Evolutionary conservation across 2,113 vertebrate species (phyloP).

Genomic region (Notothenia coriiceps): DNA sequence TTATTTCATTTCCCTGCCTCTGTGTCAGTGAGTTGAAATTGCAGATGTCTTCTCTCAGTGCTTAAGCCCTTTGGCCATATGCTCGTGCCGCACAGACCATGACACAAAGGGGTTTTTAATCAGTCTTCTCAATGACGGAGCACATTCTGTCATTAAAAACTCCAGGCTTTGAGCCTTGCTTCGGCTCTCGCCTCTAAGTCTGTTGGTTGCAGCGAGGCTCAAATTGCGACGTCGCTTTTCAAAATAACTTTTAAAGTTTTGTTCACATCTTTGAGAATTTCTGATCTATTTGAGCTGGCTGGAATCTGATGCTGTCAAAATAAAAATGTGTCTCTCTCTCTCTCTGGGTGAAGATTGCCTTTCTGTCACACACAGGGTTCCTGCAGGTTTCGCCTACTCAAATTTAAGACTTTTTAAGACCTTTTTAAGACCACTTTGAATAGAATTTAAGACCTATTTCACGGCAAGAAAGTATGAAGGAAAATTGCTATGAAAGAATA

Average conservation of each 20-base stretch:
- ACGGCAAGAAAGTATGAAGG: too few species aligned
- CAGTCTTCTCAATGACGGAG: conserved; percentile 65
- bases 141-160: conserved; percentile 65
- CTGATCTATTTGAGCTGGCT: conserved; percentile 27
- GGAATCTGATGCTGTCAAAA: neutral
- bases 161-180: conserved; percentile 29
- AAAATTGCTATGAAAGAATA: too few species aligned
- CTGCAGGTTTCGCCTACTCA: too few species aligned
- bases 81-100: conserved; percentile 46
- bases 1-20: conserved; percentile 52
- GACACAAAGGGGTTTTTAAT: conserved; percentile 67
- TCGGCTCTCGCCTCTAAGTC: conserved; percentile 13
- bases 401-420: too few species aligned
- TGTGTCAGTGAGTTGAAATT: conserved; percentile 45
- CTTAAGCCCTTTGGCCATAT: conserved; percentile 69
- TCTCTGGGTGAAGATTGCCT: neutral
- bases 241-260: neutral
- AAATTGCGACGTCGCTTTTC: conserved; percentile 7
- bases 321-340: neutral
- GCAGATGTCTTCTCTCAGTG: conserved; percentile 61
- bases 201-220: conserved; percentile 7
- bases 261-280: conserved; percentile 17
- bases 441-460: too few species aligned
- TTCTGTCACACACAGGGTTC: neutral
- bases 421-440: too few species aligned